Evolutionary conservation across 2,113 vertebrate species (phyloP).

Genomic region (Protobothrops mucrosquamatus): DNA sequence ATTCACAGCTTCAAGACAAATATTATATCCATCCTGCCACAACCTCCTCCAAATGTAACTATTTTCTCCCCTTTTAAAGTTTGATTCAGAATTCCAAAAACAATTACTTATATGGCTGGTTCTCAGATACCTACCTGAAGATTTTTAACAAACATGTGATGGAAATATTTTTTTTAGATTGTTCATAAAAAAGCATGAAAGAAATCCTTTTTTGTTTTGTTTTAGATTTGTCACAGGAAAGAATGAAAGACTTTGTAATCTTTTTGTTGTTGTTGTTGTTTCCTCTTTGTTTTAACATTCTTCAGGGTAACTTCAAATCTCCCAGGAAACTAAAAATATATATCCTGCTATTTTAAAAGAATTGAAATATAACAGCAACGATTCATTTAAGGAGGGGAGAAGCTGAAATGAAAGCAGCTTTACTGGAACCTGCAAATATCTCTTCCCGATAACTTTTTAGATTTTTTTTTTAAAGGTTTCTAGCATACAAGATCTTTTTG

Average conservation of each 20-base stretch:
- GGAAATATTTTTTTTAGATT: conserved; percentile 33
- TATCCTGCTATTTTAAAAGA: conserved; percentile 39
- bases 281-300: conserved; percentile 37
- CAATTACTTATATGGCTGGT: neutral
- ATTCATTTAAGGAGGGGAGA: neutral
- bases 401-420: conserved; percentile 48
- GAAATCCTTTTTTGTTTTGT: conserved; percentile 32
- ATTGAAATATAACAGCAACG: conserved; percentile 36
- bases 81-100: neutral
- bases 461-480: conserved; percentile 2
- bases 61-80: neutral
- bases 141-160: conserved; percentile 46
- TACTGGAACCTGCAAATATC: neutral
- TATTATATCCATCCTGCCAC: neutral
- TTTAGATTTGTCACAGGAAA: neutral
- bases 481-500: neutral
- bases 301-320: conserved; percentile 39
- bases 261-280: neutral
- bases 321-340: conserved; percentile 26
- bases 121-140: conserved; percentile 34
- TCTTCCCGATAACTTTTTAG: conserved; percentile 33
- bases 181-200: conserved; percentile 1
- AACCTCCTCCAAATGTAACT: neutral
- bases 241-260: conserved; percentile 41
- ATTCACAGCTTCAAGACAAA: conserved; percentile 20